Evolutionary conservation across 2,113 vertebrate genomes (phyloP).

Genomic region (Polypterus bichir): DNA sequence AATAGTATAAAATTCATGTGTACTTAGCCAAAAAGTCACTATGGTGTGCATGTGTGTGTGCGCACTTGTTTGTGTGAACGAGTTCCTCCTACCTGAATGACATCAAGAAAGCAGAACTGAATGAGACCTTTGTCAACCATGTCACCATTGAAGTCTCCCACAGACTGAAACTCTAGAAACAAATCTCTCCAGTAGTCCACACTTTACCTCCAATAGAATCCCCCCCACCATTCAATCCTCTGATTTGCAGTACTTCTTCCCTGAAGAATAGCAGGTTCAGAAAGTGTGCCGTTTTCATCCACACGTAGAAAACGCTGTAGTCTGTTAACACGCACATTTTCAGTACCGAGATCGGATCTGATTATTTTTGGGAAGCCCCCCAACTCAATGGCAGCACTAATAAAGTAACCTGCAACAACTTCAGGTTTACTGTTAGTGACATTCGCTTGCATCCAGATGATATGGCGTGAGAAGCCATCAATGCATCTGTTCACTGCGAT

Average conservation of each 20-base stretch:
- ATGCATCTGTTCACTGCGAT: constrained; percentile 19
- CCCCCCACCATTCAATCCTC: constrained; percentile 17
- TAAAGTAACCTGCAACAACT: constrained; percentile 15
- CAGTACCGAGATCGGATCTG: constrained; percentile 13
- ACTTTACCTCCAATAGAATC: constrained; percentile 10
- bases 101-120: constrained; percentile 16
- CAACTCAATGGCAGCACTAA: constrained; percentile 1
- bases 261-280: constrained; percentile 5
- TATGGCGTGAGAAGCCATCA: constrained; percentile 16
- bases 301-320: constrained; percentile 9
- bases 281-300: neutral
- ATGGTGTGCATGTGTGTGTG: too few relatives aligned
- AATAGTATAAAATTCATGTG: too few relatives aligned
- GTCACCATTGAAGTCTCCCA: constrained; percentile 11
- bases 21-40: too few relatives aligned
- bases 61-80: too few relatives aligned
- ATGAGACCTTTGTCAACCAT: constrained; percentile 12
- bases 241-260: constrained; percentile 16
- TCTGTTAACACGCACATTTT: constrained; percentile 14
- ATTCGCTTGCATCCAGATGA: constrained; percentile 18
- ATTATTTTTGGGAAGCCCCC: constrained; percentile 12
- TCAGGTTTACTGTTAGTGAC: constrained; percentile 9
- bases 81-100: constrained; percentile 5
- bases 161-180: constrained; percentile 14
- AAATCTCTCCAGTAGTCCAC: constrained; percentile 10